phyloP scores from a whole-genome alignment of 1,140 invertebrate genomes.

The Pseudomyrmex sp. region DNA sequence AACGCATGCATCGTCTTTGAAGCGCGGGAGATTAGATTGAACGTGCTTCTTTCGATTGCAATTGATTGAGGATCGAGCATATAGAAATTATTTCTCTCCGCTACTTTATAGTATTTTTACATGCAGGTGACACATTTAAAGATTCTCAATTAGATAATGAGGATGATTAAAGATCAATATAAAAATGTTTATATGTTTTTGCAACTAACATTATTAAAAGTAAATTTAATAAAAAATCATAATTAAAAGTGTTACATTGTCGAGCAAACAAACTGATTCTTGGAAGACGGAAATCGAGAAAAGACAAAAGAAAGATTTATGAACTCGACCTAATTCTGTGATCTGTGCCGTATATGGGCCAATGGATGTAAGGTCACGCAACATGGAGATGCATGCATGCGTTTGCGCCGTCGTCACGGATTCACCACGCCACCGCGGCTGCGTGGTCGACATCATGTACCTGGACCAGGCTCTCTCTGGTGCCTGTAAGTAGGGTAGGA shows the following conservation, averaged over 20 bases:
- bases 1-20: background rate
- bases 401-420: constrained; percentile 52
- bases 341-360: constrained; percentile 32
- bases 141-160: background rate
- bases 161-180: background rate
- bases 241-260: too few relatives aligned
- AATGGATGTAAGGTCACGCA: constrained; percentile 49
- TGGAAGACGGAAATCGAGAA: background rate
- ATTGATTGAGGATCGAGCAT: background rate
- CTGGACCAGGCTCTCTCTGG: constrained; percentile 14
- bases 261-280: background rate
- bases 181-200: background rate
- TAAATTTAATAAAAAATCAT: constrained; percentile 11
- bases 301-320: background rate
- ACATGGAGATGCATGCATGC: constrained; percentile 23
- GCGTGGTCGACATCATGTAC: constrained; percentile 49
- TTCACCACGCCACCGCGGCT: constrained; percentile 59
- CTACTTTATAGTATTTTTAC: background rate
- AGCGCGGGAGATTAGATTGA: constrained; percentile 20
- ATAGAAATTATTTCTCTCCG: background rate
- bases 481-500: background rate
- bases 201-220: background rate
- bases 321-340: constrained; percentile 21
- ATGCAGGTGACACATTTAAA: too few relatives aligned
- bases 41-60: background rate